These are phyloP conservation scores for Macroglossus sobrinus DNA, from an alignment of 2,113 vertebrate genomes.

Conservation along the genomic window DNA sequence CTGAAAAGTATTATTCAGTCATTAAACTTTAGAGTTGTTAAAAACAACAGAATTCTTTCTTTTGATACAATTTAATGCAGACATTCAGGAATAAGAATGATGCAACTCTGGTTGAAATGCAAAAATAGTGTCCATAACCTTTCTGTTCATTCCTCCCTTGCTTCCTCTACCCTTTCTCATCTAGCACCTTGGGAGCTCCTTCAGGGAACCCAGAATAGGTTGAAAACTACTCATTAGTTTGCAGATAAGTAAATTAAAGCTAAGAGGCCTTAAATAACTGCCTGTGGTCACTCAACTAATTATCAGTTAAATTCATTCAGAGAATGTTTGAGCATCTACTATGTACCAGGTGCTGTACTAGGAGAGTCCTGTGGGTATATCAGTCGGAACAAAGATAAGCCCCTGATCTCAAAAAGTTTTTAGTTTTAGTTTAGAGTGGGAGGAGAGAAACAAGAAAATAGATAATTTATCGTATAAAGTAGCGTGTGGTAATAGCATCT, in stretches of 20 bases:
- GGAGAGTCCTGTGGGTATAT: not conserved
- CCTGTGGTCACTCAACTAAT: not conserved
- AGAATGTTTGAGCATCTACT: not conserved
- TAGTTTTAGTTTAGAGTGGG: not conserved
- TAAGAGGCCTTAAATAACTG: not conserved
- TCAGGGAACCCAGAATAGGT: not conserved
- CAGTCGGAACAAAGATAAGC: not conserved
- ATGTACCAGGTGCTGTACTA: not conserved
- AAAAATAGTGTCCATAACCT: not conserved
- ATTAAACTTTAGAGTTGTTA: not conserved
- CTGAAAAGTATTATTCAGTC: not conserved
- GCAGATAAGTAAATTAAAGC: not conserved
- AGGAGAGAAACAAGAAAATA: not conserved
- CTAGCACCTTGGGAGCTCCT: not conserved
- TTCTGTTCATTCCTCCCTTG: not conserved
- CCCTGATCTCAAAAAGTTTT: not conserved
- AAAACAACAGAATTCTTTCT: constrained; percentile 4
- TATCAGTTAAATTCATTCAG: not conserved
- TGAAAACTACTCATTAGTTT: constrained; percentile 2
- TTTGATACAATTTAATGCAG: not conserved
- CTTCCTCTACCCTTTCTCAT: not conserved
- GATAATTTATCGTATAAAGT: not conserved
- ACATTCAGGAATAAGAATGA: not conserved
- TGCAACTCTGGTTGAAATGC: not conserved
- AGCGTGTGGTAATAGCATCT: not conserved